Evolutionary conservation across 2,797 vertebrate species (phyloP), one percentile per base, ranked within the genome.

Genomic region (Parotocinclus haroldoi): DNA sequence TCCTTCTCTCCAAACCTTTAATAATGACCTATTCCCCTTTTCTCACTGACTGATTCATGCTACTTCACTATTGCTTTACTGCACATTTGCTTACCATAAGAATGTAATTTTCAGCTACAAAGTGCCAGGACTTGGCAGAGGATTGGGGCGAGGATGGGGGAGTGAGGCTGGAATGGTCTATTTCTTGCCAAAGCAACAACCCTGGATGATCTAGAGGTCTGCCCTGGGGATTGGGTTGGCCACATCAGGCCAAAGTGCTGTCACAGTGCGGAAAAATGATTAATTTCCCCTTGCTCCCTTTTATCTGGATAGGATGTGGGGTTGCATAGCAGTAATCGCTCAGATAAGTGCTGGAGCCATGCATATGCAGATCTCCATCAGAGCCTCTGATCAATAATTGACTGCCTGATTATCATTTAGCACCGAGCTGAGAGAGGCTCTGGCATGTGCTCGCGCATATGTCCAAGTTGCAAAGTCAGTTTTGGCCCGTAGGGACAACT

Each of bases 41-140:
- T 71, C 71, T 74, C 77, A 58, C 56, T 78, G 81, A 85, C 81
- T 82, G 78, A 82, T 83, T 79, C 80, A 79, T 79, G 83, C 84
- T 84, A 86, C 78, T 76, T 71, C 77, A 66, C 68, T 80, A 86
- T 86, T 89, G 83, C 86, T 86, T 86, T 83, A 77, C 77, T 82
- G 80, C 84, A 84, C 83, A 88, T 87, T 89, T 86, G 82, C 83
- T 88, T 86, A 88, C 86, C 88, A 89, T 88, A 87, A 89, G 85
- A 90, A 89, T 88, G 84, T 82, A 84, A 90, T 91, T 90, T 90
- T 87, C 82, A 83, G 71, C 78, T 82, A 89, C 88, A 89, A 88
- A 83, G 87, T 85, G 80, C 83, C 80, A 77, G 81, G 85, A 86
- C 83, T 87, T 89, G 89, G 87, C 88, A 85, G 82, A 70, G 74